Evolutionary conservation across 1,140 invertebrate species (phyloP), one percentile per base, ranked within the genome.

Genomic region (Drosophila azteca): DNA sequence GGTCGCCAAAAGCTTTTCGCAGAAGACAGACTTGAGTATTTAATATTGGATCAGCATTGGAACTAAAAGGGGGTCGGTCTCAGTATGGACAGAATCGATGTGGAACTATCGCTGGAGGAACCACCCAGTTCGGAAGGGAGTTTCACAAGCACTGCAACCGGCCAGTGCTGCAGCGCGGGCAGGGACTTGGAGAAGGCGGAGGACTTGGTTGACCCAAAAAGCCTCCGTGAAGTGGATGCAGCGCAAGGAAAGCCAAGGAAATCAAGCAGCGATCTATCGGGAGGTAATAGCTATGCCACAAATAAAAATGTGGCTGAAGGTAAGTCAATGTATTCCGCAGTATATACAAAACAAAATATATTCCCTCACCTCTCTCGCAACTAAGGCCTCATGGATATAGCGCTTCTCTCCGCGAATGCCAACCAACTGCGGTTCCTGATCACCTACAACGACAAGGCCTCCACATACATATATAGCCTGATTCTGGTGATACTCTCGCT

Each of bases 381-480:
- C 3, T 5, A 39, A 39, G 91, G 91, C 39, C 95, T 96, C 92
- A 95, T 96, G 95, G 95, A 96, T 73, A 92, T 96, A n/a, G 95
- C 95, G 0, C 89, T 96, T 2, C 93, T 96, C 20, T 95, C 95
- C 0, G 94, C 95, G 0, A 95, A 97, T 85, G 95, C 96, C 0
- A 96, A 96, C 79, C 96, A 97, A 70, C 91, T 97, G 13, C 94
- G 96, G 39, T 96, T 96, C 77, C 57, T 93, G 35, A 92, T 94
- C 6, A 93, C 93, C 64, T 94, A 93, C 71, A 94, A 93, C 69
- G 83, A 92, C n/a, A 79, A 92, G 17, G 93, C 93, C 24, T 90
- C 92, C 2, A 94, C 93, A 0, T 95, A 93, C 64, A 93, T 92
- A 62, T 79, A 94, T 15, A 93, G 93, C 70, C 62, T 95, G 7